phyloP scores from a whole-genome alignment of 2,113 vertebrate species.

The Noctilio leporinus region DNA sequence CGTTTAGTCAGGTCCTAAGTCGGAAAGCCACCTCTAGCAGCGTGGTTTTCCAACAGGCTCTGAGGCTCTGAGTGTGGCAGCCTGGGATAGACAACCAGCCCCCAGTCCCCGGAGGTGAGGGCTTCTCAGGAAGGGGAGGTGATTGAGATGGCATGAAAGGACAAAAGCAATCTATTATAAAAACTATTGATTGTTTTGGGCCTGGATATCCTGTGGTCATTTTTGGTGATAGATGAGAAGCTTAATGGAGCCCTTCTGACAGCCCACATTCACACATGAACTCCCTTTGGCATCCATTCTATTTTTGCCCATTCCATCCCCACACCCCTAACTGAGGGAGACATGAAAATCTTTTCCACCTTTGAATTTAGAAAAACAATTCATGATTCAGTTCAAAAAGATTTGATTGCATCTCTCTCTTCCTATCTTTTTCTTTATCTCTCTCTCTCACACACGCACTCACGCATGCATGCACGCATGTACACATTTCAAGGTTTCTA shows the following conservation, averaged over 20 bases:
- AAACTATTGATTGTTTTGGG: not conserved
- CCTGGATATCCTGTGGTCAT: not conserved
- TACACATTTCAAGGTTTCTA: not conserved
- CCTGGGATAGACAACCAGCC: not conserved
- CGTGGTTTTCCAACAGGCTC: not conserved
- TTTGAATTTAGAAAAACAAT: conserved; percentile 4
- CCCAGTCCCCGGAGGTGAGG: not conserved
- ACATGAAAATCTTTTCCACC: not conserved
- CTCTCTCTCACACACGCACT: not conserved
- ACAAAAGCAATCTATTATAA: not conserved
- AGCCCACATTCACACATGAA: not conserved
- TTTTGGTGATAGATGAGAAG: not conserved
- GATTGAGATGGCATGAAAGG: not conserved
- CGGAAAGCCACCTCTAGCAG: not conserved
- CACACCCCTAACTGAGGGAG: not conserved
- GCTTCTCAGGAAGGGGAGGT: not conserved
- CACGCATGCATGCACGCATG: not conserved
- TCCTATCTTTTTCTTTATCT: no score
- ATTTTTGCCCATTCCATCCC: not conserved
- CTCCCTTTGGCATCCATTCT: not conserved
- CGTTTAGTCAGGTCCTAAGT: not conserved
- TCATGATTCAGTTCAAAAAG: not conserved
- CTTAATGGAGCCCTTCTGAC: not conserved
- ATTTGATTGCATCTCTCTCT: no score
- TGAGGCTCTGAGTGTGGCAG: not conserved